Base-by-base conservation (phyloP, 2,113 vertebrate species). In the Scartelaos histophorus region DNA sequence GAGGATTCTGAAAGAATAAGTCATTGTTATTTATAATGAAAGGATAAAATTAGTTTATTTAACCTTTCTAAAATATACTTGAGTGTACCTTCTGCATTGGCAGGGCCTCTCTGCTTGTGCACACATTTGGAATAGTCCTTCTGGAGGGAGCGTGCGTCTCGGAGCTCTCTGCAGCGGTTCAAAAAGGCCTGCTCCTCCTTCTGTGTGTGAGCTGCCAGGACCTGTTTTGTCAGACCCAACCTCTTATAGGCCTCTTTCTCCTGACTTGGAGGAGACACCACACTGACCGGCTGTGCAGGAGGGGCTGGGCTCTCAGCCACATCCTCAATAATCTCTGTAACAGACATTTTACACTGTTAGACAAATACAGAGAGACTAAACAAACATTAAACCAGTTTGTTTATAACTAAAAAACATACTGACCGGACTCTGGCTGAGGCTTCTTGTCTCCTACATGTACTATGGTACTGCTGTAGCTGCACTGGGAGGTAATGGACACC, bases 381-480 rank as follows among this genome's bases (percentile, higher is more conserved):
- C 16, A 38, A 7, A 35, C 21, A 64, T n/a, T n/a, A n/a, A 64
- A 64, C 10, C 29, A 64, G 7, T 34, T 38, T 43, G 34, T 7
- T n/a, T 19, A 17, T 16, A 29, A 17, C 12, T 10, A 1, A 38
- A 24, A 56, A 7, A 6, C 1, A 29, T n/a, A 53, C 84, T 82
- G 66, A 98, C 98, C 98, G 78, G 94, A 93, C 84, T 98, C 96
- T 0, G 95, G 95, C 25, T 94, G 96, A 0, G 91, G 71, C 82
- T 98, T 99, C 86, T 98, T 99, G 93, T 99, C 97, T 54, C 97
- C 97, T 35, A 98, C 97, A 0, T 99, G 98, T 60, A 99, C 97
- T 10, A 98, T 95, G 84, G 98, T 99, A 85, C 98, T 99, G 81
- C 97, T 98, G 91, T 98, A 98, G 90, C 97, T 99, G 91, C 98